These are phyloP conservation scores for Yasuhikotakia modesta DNA, from an alignment of 2,797 vertebrate genomes.

Conservation along the genomic window DNA sequence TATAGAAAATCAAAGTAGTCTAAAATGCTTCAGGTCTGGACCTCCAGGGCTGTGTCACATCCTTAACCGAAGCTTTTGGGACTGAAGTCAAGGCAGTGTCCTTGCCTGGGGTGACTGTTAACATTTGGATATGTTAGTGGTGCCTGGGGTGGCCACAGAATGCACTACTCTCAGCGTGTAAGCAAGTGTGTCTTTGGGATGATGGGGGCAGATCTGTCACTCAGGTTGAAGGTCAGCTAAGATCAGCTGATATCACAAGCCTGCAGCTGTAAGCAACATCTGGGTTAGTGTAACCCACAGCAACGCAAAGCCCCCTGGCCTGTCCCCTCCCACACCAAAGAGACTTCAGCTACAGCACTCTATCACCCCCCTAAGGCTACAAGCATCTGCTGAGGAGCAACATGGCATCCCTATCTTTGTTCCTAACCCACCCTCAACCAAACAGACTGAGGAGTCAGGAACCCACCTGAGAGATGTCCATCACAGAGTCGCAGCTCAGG, in stretches of 20 bases:
- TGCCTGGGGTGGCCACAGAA: slow-evolving; percentile 28
- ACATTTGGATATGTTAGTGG: slow-evolving; percentile 46
- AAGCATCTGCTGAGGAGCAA: neutral
- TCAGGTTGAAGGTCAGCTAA: slow-evolving; percentile 29
- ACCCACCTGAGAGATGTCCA: slow-evolving; percentile 97
- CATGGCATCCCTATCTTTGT: neutral
- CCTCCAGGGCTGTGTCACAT: slow-evolving; percentile 29
- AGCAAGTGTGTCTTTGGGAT: neutral
- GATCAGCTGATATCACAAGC: slow-evolving; percentile 6
- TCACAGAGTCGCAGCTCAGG: slow-evolving; percentile 97
- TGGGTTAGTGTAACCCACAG: slow-evolving; percentile 21
- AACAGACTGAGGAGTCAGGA: neutral
- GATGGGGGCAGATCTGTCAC: neutral
- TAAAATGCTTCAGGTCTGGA: slow-evolving; percentile 27
- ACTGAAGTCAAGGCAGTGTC: slow-evolving; percentile 30
- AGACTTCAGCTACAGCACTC: neutral
- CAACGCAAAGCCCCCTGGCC: neutral
- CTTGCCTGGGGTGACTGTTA: slow-evolving; percentile 52
- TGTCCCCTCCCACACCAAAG: neutral
- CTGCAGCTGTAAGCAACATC: slow-evolving; percentile 16
- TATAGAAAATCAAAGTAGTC: slow-evolving; percentile 9
- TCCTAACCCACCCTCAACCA: too few relatives aligned
- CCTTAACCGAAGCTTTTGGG: slow-evolving; percentile 38
- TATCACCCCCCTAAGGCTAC: too few relatives aligned
- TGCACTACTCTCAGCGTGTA: slow-evolving; percentile 9